phyloP scores from a whole-genome alignment of 2,113 vertebrate species.

The Zosterops japonicus region DNA sequence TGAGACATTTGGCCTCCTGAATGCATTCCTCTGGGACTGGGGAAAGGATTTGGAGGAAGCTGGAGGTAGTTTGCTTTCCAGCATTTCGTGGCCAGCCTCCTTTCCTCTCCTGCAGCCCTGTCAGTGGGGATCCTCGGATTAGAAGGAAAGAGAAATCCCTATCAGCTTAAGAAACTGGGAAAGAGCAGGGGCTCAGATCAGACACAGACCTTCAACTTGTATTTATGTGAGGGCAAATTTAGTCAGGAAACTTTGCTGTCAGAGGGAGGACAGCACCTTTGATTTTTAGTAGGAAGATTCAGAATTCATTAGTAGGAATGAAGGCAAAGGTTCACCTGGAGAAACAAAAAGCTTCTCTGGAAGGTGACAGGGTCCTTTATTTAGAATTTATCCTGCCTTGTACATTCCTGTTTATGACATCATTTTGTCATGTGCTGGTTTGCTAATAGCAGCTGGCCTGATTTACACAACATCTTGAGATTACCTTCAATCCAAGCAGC shows the following conservation, averaged over 20 bases:
- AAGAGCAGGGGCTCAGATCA: neutral
- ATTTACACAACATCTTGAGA: neutral
- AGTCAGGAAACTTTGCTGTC: neutral
- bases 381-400: constrained; percentile 7
- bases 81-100: neutral
- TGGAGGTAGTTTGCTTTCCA: neutral
- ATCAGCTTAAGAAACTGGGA: neutral
- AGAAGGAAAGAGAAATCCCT: neutral
- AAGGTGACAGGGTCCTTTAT: neutral
- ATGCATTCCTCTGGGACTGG: constrained; percentile 28
- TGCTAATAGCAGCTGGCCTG: neutral
- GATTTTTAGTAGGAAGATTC: neutral
- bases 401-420: neutral
- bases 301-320: neutral
- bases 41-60: constrained; percentile 1
- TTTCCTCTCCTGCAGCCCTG: neutral
- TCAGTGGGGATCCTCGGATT: neutral
- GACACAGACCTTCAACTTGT: neutral
- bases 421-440: neutral
- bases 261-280: neutral
- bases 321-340: constrained; percentile 14
- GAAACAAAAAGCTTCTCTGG: neutral
- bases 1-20: constrained; percentile 42
- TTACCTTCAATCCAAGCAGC: neutral
- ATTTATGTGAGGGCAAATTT: neutral